A percentile compares a stretch with the other conserved stretches of the same genome.
phyloP scores from a whole-genome alignment of 2,888 invertebrate genomes.

The Caenorhabditis doughertyi region DNA sequence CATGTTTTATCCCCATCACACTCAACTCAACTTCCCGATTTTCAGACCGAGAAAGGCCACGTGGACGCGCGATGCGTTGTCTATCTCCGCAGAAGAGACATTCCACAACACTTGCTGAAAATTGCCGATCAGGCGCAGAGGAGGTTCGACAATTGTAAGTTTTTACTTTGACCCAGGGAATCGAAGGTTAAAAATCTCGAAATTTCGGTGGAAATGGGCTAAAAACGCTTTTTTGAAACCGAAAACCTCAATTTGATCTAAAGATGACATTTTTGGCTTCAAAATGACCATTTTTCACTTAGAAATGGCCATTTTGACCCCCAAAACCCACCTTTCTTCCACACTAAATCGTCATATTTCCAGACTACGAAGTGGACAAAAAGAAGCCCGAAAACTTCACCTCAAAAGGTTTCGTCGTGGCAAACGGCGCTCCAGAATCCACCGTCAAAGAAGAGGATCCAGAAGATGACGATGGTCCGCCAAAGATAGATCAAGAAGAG shows the following conservation, averaged over 20 bases:
- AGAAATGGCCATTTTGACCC: too few relatives aligned
- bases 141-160: conserved; percentile 86
- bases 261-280: not conserved
- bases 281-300: too few relatives aligned
- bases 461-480: conserved; percentile 51
- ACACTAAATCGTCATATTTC: too few relatives aligned
- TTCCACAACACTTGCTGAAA: conserved; percentile 95
- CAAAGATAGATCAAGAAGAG: conserved; percentile 39
- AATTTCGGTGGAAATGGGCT: too few relatives aligned
- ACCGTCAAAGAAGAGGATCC: conserved; percentile 41
- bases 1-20: too few relatives aligned
- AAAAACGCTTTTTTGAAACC: too few relatives aligned
- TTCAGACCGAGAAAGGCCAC: conserved; percentile 92
- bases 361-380: conserved; percentile 68
- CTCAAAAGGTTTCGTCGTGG: conserved; percentile 50
- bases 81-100: conserved; percentile 97
- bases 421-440: conserved; percentile 36
- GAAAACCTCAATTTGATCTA: not conserved
- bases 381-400: conserved; percentile 64
- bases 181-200: too few relatives aligned
- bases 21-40: too few relatives aligned
- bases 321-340: too few relatives aligned
- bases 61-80: conserved; percentile 99
- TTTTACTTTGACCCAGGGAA: too few relatives aligned
- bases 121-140: conserved; percentile 94